Percentiles rank a stretch among this genome's conserved stretches.
Conservation (phyloP, 2,888 invertebrate species). For the Eupithecia dodoneata region DNA sequence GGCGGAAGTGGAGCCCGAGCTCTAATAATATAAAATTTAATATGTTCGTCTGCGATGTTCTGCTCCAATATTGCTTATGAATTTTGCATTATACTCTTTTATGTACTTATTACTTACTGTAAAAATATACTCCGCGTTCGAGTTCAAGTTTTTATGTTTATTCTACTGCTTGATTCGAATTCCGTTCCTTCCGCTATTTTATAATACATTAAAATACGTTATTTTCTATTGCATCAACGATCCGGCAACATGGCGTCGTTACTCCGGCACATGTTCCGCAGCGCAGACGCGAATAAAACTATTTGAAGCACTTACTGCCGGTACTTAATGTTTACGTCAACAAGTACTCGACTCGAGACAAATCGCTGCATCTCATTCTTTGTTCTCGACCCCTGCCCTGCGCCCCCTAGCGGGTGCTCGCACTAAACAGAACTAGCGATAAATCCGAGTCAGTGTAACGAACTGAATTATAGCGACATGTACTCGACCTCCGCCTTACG, state of each 20-base stretch:
- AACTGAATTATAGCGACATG: conserved; percentile 20
- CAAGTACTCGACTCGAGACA: conserved; percentile 25
- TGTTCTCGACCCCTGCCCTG: conserved; percentile 23
- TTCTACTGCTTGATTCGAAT: background rate
- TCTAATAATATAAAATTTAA: conserved; percentile 45
- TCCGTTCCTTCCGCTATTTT: background rate
- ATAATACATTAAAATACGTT: background rate
- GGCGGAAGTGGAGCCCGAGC: conserved; percentile 28
- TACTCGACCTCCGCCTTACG: conserved; percentile 15
- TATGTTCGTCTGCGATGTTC: conserved; percentile 43
- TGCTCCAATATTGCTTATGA: conserved; percentile 40
- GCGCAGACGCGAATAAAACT: conserved; percentile 8
- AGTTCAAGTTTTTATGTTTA: conserved; percentile 10
- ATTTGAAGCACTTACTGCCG: conserved; percentile 7
- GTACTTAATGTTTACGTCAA: conserved; percentile 22
- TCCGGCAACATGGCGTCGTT: background rate
- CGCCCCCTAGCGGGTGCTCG: background rate
- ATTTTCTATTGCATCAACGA: background rate
- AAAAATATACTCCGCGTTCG: conserved; percentile 24
- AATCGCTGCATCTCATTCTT: conserved; percentile 30
- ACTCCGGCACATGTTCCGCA: background rate
- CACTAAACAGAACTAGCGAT: conserved; percentile 22
- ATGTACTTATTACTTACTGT: conserved; percentile 24
- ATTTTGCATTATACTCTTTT: conserved; percentile 37
- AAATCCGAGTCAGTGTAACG: conserved; percentile 23